Percentiles rank a stretch among this genome's conserved stretches.
Conservation (phyloP, 2,888 invertebrate species). For the Heteropelma amictum region DNA sequence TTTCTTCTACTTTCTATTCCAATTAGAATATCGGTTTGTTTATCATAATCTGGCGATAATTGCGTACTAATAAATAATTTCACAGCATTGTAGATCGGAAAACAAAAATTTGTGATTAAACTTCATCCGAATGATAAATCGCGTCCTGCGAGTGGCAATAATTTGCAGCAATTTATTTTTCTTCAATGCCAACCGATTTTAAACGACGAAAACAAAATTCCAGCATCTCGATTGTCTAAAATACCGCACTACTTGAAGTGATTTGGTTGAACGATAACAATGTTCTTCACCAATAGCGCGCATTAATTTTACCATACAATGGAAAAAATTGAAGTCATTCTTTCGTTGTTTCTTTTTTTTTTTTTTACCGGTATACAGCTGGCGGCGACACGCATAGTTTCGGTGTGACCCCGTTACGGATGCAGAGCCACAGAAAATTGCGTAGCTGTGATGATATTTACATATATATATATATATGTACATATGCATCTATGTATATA, state of each 20-base stretch:
- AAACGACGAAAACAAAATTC: too few species aligned
- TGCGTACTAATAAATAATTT: neutral
- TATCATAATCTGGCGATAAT: neutral
- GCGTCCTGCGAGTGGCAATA: too few species aligned
- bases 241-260: neutral
- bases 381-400: constrained; percentile 46
- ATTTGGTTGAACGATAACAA: constrained; percentile 7
- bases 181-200: too few species aligned
- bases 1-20: neutral
- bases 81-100: neutral
- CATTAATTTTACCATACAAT: constrained; percentile 31
- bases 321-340: too few species aligned
- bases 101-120: neutral
- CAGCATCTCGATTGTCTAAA: neutral
- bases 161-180: neutral
- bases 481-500: neutral
- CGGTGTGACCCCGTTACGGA: constrained; percentile 54
- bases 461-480: neutral
- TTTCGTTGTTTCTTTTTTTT: constrained; percentile 13
- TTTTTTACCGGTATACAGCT: constrained; percentile 25
- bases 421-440: constrained; percentile 54
- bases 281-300: neutral
- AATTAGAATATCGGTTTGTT: neutral
- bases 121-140: neutral
- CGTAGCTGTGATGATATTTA: constrained; percentile 20